Evolutionary conservation across 2,113 vertebrate genomes (phyloP), one percentile per base, ranked within the genome.

Genomic region (Misgurnus anguillicaudatus): DNA sequence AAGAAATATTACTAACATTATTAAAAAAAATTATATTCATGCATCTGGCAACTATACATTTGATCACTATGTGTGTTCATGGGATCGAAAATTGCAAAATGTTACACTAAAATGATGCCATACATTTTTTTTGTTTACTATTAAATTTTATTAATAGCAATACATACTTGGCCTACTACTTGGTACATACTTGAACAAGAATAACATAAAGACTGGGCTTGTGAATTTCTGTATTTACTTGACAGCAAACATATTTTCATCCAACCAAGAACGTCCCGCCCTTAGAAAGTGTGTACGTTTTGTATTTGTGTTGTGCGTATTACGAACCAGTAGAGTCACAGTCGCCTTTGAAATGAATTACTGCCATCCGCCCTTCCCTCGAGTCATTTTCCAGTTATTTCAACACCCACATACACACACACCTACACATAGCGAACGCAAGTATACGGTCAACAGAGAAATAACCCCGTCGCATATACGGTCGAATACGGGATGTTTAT

Each of bases 351-450:
- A 51, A 19, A 36, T 14, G 58, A 45, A 24, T 74, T n/a, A n/a
- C 41, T 31, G 45, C 10, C 6, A 42, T 47, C 66, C 65, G 42
- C 80, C 67, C 39, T 75, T 48, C 68, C 84, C 79, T 83, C 39
- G 6, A 78, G 84, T 1, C 42, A 77, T 85, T 83, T 85, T 81
- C 75, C 69, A 78, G 57, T 61, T 77, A 76, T 73, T 57, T 21
- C 48, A 69, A 48, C 21, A 31, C 63, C 45, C 74, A 78, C 51
- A 71, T 61, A 80, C 55, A 4, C 21, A 41, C 58, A 45, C 10
- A 78, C 68, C 68, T 51, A 60, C 71, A 4, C 53, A 41, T 41
- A 75, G 10, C 3, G 10, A 0, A 16, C 6, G 1, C 13, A 48
- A 31, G 6, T 36, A 0, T 16, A 57, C 38, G 39, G 60, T 60